Conservation (phyloP, 2,888 invertebrate species). For the Quadroppia sp. region DNA sequence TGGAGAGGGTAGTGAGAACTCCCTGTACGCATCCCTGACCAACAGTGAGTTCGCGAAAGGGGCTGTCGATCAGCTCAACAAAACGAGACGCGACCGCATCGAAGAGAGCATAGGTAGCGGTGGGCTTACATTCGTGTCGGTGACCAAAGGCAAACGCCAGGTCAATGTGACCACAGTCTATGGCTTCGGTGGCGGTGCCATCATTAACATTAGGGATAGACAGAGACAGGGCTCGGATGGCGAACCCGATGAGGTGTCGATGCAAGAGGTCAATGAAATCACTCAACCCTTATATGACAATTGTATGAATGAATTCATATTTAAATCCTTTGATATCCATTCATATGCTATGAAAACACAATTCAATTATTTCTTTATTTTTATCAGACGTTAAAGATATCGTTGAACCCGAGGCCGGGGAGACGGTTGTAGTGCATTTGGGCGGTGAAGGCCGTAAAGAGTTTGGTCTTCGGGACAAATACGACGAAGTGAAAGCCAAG, state of each 20-base stretch:
- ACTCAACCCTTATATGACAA: not conserved
- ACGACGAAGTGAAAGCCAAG: not conserved
- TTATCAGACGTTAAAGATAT: not conserved
- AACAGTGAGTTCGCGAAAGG: not conserved
- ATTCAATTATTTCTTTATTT: not conserved
- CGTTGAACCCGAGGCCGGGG: not conserved
- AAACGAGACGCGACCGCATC: not conserved
- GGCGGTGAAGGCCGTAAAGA: not conserved
- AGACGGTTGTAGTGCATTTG: not conserved
- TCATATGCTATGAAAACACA: not conserved
- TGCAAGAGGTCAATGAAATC: not conserved
- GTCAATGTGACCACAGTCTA: constrained; percentile 10
- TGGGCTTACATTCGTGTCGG: not conserved
- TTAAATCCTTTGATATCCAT: not conserved
- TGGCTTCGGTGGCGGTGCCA: not conserved
- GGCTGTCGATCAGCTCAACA: not conserved
- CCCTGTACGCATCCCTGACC: not conserved
- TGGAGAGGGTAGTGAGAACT: not conserved
- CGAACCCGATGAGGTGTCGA: not conserved
- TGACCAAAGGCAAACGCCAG: constrained; percentile 1
- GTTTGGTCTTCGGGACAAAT: not conserved
- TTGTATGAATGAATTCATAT: not conserved
- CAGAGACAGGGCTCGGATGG: not conserved
- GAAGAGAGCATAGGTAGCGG: not conserved
- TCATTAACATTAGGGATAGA: not conserved